These are phyloP conservation scores for Penaeus japonicus DNA, from an alignment of 1,140 invertebrate species.

Conservation along the genomic window DNA sequence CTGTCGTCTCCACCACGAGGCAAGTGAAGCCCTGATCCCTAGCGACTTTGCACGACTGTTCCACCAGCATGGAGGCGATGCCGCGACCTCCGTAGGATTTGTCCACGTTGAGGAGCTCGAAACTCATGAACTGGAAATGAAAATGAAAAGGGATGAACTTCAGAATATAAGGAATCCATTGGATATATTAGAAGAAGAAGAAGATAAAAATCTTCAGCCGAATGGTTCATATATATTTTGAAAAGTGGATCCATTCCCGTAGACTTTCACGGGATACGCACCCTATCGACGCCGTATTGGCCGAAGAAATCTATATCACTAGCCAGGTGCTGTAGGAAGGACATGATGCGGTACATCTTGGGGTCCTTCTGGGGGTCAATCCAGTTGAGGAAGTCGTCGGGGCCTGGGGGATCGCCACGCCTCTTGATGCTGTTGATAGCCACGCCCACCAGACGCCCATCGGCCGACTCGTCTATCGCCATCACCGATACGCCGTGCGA, in stretches of 20 bases:
- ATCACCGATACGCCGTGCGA: slow-evolving; percentile 58
- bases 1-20: slow-evolving; percentile 57
- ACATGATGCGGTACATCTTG: slow-evolving; percentile 58
- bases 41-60: slow-evolving; percentile 53
- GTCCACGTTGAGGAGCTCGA: slow-evolving; percentile 58
- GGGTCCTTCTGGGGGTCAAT: slow-evolving; percentile 58
- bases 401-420: slow-evolving; percentile 39
- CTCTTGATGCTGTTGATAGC: slow-evolving; percentile 59
- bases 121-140: slow-evolving; percentile 45
- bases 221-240: not conserved
- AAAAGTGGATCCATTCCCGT: not conserved
- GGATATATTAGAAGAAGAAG: not conserved
- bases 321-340: slow-evolving; percentile 54
- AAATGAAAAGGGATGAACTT: not conserved
- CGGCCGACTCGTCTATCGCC: slow-evolving; percentile 58
- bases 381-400: slow-evolving; percentile 58
- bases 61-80: slow-evolving; percentile 57
- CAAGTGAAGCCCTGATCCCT: slow-evolving; percentile 41
- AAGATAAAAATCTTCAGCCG: not conserved
- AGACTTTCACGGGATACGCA: not conserved
- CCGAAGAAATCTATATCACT: slow-evolving; percentile 56
- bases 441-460: slow-evolving; percentile 58
- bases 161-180: not conserved
- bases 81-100: slow-evolving; percentile 56
- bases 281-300: slow-evolving; percentile 55